These are phyloP conservation scores for Anoplius nigerrimus DNA, from an alignment of 2,888 invertebrate genomes.

Conservation along the genomic window DNA sequence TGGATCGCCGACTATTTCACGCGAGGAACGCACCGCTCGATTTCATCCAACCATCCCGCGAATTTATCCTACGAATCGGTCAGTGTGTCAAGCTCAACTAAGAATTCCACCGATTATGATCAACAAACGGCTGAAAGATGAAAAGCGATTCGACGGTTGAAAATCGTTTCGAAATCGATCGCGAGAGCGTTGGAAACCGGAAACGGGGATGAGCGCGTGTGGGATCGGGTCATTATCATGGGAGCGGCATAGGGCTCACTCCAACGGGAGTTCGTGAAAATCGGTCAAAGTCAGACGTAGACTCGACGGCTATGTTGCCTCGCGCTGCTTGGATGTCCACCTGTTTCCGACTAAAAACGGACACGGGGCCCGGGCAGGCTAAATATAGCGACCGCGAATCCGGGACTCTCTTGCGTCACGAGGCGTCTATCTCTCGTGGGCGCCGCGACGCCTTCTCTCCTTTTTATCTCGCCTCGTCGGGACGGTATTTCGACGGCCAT, in stretches of 20 bases:
- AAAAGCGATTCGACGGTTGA: too few relatives aligned
- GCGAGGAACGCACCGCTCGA: too few relatives aligned
- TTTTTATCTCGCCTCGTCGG: conserved; percentile 14
- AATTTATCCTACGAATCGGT: too few relatives aligned
- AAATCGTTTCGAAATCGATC: too few relatives aligned
- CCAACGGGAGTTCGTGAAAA: conserved; percentile 60
- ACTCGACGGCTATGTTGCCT: conserved; percentile 54
- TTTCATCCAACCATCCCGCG: too few relatives aligned
- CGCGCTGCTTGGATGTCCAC: conserved; percentile 64
- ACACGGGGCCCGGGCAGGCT: conserved; percentile 69
- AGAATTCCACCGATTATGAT: too few relatives aligned
- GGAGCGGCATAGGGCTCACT: conserved; percentile 32
- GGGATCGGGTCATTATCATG: conserved; percentile 61
- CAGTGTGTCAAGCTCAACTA: conserved; percentile 15
- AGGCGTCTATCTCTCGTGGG: conserved; percentile 34
- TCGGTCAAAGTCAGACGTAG: conserved; percentile 73
- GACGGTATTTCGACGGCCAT: background rate
- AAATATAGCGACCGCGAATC: conserved; percentile 72
- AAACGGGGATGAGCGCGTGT: too few relatives aligned
- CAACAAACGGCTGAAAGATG: too few relatives aligned
- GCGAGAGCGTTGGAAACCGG: too few relatives aligned
- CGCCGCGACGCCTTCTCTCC: conserved; percentile 28
- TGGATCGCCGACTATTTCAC: too few relatives aligned
- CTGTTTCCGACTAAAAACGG: conserved; percentile 74
- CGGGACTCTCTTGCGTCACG: conserved; percentile 65